Percentiles rank a stretch among this genome's conserved stretches.
Conservation (phyloP, 2,888 invertebrate species). For the Campoplex nolae region DNA sequence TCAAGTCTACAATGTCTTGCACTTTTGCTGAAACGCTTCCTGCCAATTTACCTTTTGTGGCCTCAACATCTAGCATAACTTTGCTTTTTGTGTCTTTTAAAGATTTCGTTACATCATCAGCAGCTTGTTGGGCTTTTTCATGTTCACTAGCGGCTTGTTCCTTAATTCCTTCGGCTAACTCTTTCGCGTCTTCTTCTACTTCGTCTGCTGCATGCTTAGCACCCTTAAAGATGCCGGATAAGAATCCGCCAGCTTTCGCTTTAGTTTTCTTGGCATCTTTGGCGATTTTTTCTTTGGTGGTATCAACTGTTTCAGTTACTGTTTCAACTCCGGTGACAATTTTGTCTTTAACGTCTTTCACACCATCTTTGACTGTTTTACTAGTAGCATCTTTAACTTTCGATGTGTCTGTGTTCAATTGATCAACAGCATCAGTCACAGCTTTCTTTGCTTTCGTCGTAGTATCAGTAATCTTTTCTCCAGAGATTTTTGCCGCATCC, state of each 20-base stretch:
- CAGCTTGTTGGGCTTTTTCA: slow-evolving; percentile 41
- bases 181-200: slow-evolving; percentile 30
- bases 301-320: slow-evolving; percentile 75
- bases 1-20: slow-evolving; percentile 83
- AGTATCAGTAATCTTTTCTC: slow-evolving; percentile 84
- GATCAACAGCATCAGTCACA: slow-evolving; percentile 79
- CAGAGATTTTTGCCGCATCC: slow-evolving; percentile 83
- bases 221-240: slow-evolving; percentile 72
- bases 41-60: slow-evolving; percentile 56
- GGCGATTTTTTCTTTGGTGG: slow-evolving; percentile 75
- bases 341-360: slow-evolving; percentile 61
- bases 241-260: slow-evolving; percentile 70
- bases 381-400: slow-evolving; percentile 47
- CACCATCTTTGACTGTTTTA: slow-evolving; percentile 48
- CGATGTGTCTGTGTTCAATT: slow-evolving; percentile 52
- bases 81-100: slow-evolving; percentile 60
- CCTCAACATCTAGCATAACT: slow-evolving; percentile 63
- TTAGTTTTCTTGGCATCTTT: slow-evolving; percentile 71
- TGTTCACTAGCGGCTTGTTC: slow-evolving; percentile 48
- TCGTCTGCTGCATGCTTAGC: slow-evolving; percentile 83
- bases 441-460: slow-evolving; percentile 84
- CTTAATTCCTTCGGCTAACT: slow-evolving; percentile 4
- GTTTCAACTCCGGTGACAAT: slow-evolving; percentile 37
- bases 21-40: slow-evolving; percentile 45
- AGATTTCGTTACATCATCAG: slow-evolving; percentile 45